phyloP scores from a whole-genome alignment of 1,140 invertebrate species.

The Drosophila elegans region DNA sequence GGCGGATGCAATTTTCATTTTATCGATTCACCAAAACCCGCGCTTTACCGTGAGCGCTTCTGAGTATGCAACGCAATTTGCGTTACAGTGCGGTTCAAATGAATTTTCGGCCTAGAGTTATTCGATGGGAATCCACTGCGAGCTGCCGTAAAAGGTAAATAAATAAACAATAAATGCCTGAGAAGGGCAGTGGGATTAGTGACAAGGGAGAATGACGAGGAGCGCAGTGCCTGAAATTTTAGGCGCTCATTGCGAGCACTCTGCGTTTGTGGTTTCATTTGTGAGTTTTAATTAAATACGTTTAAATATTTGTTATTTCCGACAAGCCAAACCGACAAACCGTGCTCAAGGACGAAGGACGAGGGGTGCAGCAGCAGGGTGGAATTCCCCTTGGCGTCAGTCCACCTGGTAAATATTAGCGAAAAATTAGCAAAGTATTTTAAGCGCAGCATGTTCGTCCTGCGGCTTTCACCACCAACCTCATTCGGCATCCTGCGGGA shows the following conservation, averaged over 20 bases:
- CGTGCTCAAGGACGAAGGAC: constrained; percentile 1
- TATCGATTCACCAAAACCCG: constrained; percentile 21
- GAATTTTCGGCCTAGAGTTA: constrained; percentile 47
- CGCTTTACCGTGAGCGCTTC: constrained; percentile 4
- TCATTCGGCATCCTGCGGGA: constrained; percentile 10
- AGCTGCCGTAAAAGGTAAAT: constrained; percentile 53
- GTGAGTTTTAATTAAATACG: constrained; percentile 83
- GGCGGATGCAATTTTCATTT: constrained; percentile 30
- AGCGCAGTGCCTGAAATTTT: constrained; percentile 2
- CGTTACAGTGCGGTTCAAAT: constrained; percentile 21
- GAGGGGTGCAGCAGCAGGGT: background rate
- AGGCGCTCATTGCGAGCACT: constrained; percentile 50
- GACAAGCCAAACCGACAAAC: constrained; percentile 59
- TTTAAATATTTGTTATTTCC: constrained; percentile 81
- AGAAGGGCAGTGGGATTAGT: constrained; percentile 11
- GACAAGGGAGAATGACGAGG: background rate
- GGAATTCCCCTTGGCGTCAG: constrained; percentile 11
- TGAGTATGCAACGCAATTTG: constrained; percentile 53
- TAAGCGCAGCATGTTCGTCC: constrained; percentile 79
- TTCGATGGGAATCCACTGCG: constrained; percentile 10
- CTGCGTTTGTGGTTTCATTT: constrained; percentile 73
- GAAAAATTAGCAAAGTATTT: constrained; percentile 82
- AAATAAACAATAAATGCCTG: constrained; percentile 72
- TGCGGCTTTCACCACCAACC: constrained; percentile 70
- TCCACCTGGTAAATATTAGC: constrained; percentile 76